These are phyloP conservation scores for Sebastes iracundus DNA, from an alignment of 2,797 vertebrate species.

Conservation along the genomic window DNA sequence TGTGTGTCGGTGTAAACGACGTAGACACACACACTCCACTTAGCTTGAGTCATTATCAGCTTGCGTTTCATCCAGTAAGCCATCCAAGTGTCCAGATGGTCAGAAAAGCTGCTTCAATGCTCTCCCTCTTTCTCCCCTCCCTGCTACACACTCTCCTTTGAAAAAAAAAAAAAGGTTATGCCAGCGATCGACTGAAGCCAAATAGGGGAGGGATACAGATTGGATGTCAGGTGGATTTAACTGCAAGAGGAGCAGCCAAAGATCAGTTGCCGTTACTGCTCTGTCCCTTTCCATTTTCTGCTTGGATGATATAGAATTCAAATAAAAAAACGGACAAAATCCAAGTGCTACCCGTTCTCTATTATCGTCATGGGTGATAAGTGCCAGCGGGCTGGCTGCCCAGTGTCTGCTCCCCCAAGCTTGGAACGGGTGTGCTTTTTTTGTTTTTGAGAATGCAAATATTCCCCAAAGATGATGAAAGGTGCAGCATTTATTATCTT, in stretches of 20 bases:
- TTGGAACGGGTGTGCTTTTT: slow-evolving; percentile 31
- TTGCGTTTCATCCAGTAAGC: slow-evolving; percentile 80
- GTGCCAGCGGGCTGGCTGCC: slow-evolving; percentile 45
- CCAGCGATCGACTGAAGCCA: slow-evolving; percentile 63
- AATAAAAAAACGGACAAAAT: slow-evolving; percentile 23
- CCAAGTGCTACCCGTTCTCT: slow-evolving; percentile 33
- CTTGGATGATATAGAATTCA: slow-evolving; percentile 27
- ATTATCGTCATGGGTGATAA: neutral
- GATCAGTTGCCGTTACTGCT: slow-evolving; percentile 39
- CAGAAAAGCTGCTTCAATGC: slow-evolving; percentile 81
- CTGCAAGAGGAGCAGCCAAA: slow-evolving; percentile 46
- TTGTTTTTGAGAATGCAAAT: slow-evolving; percentile 32
- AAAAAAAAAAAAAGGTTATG: slow-evolving; percentile 53
- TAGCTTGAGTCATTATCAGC: slow-evolving; percentile 83
- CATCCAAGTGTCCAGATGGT: slow-evolving; percentile 85
- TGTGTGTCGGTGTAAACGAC: neutral
- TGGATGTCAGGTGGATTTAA: slow-evolving; percentile 66
- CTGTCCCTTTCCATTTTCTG: slow-evolving; percentile 28
- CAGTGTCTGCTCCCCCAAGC: slow-evolving; percentile 21
- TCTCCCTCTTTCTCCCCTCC: slow-evolving; percentile 52
- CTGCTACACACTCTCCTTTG: slow-evolving; percentile 54
- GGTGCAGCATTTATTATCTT: neutral
- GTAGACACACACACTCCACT: slow-evolving; percentile 59
- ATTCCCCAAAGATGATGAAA: slow-evolving; percentile 15
- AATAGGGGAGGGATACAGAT: slow-evolving; percentile 55